These are phyloP conservation scores for Todiramphus saurophagus DNA, from an alignment of 2,113 vertebrate genomes.

Conservation along the genomic window DNA sequence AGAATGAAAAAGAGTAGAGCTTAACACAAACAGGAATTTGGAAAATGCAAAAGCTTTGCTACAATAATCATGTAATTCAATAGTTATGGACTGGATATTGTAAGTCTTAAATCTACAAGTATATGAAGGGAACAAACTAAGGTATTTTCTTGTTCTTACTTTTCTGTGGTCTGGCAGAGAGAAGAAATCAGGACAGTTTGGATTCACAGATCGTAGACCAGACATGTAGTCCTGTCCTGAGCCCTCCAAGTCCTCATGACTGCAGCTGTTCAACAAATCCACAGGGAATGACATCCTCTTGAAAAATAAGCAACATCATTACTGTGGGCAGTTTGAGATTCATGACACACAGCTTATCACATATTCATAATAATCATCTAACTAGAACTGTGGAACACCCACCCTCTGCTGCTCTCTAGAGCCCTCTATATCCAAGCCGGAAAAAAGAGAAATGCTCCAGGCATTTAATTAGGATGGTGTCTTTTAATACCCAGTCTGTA, in stretches of 20 bases:
- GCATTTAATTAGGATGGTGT: not conserved
- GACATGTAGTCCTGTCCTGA: constrained; percentile 78
- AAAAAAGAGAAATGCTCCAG: not conserved
- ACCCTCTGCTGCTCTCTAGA: not conserved
- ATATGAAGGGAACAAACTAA: not conserved
- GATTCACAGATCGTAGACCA: constrained; percentile 72
- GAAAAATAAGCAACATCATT: not conserved
- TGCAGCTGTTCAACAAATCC: not conserved
- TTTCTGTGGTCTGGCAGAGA: constrained; percentile 38
- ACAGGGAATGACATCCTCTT: too few species aligned
- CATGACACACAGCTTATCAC: not conserved
- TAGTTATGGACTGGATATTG: not conserved
- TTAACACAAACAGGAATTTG: not conserved
- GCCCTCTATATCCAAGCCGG: not conserved
- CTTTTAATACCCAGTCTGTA: not conserved
- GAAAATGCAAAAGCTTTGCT: not conserved
- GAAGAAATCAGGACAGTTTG: constrained; percentile 72
- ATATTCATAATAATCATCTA: not conserved
- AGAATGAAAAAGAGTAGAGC: not conserved
- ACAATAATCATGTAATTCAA: not conserved
- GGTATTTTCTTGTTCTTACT: constrained; percentile 13
- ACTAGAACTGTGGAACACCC: not conserved
- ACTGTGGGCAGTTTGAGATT: not conserved
- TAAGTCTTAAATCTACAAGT: not conserved
- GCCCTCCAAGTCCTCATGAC: constrained; percentile 78